Conservation (phyloP, 2,888 invertebrate genomes). For the Scaptodrosophila latifasciaeformis region DNA sequence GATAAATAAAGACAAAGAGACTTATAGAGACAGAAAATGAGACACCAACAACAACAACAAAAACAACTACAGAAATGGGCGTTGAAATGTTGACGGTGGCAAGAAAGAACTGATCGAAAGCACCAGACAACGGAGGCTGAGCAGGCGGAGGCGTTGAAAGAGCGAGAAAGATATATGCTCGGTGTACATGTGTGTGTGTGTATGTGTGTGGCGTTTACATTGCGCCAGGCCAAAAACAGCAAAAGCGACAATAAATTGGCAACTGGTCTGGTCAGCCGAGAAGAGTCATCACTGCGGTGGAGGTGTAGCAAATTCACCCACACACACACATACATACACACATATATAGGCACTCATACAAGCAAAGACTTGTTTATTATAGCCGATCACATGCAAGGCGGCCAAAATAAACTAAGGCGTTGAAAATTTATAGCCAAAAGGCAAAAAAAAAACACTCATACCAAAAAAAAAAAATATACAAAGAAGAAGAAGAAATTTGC, state of each 20-base stretch:
- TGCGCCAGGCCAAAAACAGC: slow-evolving; percentile 60
- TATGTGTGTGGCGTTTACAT: no score
- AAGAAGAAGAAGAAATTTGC: slow-evolving; percentile 57
- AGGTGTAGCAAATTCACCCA: slow-evolving; percentile 47
- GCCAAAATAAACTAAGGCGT: slow-evolving; percentile 62
- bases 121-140: no score
- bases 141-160: no score
- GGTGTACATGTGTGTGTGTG: slow-evolving; percentile 33
- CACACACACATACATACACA: slow-evolving; percentile 1
- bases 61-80: slow-evolving; percentile 25
- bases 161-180: no score
- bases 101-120: no score
- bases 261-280: background rate
- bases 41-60: no score
- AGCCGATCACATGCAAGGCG: slow-evolving; percentile 55
- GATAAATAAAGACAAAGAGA: no score
- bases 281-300: slow-evolving; percentile 25
- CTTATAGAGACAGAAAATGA: no score
- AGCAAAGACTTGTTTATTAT: background rate
- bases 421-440: slow-evolving; percentile 55
- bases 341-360: background rate
- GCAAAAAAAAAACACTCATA: slow-evolving; percentile 12
- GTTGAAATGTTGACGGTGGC: background rate
- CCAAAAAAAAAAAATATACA: slow-evolving; percentile 10
- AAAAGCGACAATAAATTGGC: slow-evolving; percentile 25